These are phyloP conservation scores for Tenthredo livida DNA, from an alignment of 2,888 invertebrate species.

Conservation along the genomic window DNA sequence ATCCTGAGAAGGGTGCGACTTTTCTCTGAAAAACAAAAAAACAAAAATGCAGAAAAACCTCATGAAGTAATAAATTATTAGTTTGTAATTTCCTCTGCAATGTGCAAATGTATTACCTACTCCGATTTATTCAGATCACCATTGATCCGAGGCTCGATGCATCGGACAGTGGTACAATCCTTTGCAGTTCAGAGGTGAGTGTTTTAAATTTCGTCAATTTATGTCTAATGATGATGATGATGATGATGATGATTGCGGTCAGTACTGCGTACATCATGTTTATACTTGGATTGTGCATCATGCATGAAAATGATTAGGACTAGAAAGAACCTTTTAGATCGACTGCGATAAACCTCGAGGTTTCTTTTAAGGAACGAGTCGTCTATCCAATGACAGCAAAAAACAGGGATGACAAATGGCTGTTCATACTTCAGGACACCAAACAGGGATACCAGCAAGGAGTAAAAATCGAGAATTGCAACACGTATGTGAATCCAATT, in stretches of 20 bases:
- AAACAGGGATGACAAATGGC: slow-evolving; percentile 82
- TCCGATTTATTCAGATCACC: slow-evolving; percentile 10
- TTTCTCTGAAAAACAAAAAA: no score
- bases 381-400: slow-evolving; percentile 82
- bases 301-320: not conserved
- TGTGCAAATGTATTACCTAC: no score
- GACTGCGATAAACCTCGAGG: not conserved
- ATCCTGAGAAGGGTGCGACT: no score
- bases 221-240: not conserved
- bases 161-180: not conserved
- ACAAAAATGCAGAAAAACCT: no score
- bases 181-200: slow-evolving; percentile 30
- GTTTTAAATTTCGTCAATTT: not conserved
- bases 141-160: not conserved
- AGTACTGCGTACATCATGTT: not conserved
- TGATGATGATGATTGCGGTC: not conserved
- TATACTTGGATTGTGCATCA: not conserved
- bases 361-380: slow-evolving; percentile 73
- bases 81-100: no score
- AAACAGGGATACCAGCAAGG: slow-evolving; percentile 81
- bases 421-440: slow-evolving; percentile 82
- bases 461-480: slow-evolving; percentile 85
- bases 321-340: not conserved
- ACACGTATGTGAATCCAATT: slow-evolving; percentile 52
- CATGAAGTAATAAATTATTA: no score